Conservation (phyloP, 2,113 vertebrate species). For the Xiphophorus maculatus region DNA sequence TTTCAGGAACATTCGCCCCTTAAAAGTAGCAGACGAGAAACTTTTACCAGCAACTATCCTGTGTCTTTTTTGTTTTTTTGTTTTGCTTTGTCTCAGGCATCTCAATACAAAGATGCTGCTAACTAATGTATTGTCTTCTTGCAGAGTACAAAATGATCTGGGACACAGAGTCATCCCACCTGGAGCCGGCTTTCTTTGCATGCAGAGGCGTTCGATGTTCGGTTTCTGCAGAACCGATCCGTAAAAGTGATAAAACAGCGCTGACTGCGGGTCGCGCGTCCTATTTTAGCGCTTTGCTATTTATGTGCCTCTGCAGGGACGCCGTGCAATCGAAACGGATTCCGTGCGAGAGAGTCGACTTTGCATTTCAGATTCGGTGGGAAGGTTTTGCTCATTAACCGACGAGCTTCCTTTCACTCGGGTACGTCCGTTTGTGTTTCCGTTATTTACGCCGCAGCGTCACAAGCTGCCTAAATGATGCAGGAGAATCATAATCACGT, state of each 20-base stretch:
- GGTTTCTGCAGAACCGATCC: slow-evolving; percentile 36
- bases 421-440: neutral
- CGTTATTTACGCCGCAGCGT: neutral
- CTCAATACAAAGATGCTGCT: neutral
- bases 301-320: slow-evolving; percentile 44
- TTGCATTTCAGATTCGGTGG: slow-evolving; percentile 9
- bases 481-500: neutral
- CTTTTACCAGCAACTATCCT: neutral
- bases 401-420: neutral
- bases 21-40: slow-evolving; percentile 2
- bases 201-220: slow-evolving; percentile 31
- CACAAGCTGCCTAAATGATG: neutral
- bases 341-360: slow-evolving; percentile 36
- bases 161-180: slow-evolving; percentile 20
- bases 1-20: neutral
- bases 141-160: slow-evolving; percentile 22
- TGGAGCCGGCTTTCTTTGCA: slow-evolving; percentile 11
- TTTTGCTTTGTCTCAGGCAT: neutral
- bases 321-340: slow-evolving; percentile 12
- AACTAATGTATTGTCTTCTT: neutral
- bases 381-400: slow-evolving; percentile 20
- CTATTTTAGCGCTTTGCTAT: slow-evolving; percentile 59
- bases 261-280: slow-evolving; percentile 52
- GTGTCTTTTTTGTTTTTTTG: neutral
- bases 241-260: slow-evolving; percentile 53